Conservation (phyloP, 1,140 invertebrate species). For the Ips nitidus region DNA sequence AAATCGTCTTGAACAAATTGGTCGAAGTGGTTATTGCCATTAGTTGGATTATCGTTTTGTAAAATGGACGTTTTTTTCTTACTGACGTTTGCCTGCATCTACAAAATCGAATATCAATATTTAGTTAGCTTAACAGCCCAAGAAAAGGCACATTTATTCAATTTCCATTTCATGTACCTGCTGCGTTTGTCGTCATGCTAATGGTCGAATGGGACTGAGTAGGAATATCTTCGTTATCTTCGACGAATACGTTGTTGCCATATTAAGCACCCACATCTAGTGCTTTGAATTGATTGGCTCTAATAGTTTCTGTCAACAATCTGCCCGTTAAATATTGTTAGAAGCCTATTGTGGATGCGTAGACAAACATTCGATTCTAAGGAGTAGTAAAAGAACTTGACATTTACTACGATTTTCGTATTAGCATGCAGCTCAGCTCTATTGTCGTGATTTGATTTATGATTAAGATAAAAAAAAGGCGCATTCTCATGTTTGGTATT, state of each 20-base stretch:
- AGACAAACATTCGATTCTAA: conserved; percentile 1
- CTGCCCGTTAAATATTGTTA: conserved; percentile 1
- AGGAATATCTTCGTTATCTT: background rate
- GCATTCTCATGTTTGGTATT: too few species aligned
- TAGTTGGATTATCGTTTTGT: conserved; percentile 4
- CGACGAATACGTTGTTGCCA: background rate
- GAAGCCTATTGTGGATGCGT: background rate
- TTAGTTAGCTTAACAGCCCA: too few species aligned
- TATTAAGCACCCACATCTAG: background rate
- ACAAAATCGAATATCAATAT: too few species aligned
- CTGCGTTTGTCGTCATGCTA: too few species aligned
- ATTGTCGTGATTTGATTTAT: too few species aligned
- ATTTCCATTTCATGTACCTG: too few species aligned
- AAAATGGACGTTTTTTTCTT: background rate
- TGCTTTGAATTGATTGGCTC: background rate
- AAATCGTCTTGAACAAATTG: conserved; percentile 4
- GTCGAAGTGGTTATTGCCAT: conserved; percentile 9
- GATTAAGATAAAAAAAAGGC: too few species aligned
- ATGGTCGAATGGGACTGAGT: too few species aligned
- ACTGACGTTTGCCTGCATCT: too few species aligned
- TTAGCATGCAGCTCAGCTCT: background rate
- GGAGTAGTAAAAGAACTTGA: background rate
- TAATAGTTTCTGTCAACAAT: conserved; percentile 1
- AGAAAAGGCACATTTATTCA: too few species aligned
- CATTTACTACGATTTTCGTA: background rate